Evolutionary conservation across 2,113 vertebrate genomes (phyloP).

Genomic region (Pygathrix nemaeus): DNA sequence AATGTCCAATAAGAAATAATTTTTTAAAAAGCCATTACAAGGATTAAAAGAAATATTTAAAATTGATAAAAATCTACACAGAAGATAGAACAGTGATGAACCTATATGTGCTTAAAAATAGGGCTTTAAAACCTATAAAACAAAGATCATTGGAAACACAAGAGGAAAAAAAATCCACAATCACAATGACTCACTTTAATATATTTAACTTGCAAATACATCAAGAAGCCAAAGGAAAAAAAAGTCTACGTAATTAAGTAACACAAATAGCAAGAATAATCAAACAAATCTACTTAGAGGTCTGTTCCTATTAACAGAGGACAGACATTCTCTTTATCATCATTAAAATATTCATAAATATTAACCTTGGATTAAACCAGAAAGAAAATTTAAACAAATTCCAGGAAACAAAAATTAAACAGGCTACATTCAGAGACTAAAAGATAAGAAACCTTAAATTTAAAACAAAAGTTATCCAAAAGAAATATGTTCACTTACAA

Average conservation of each 20-base stretch:
- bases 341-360: not conserved
- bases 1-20: not conserved
- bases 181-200: not conserved
- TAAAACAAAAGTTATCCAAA: not conserved
- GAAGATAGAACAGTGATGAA: not conserved
- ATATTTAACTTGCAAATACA: not conserved
- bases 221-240: not conserved
- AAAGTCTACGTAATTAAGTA: not conserved
- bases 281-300: not conserved
- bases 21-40: not conserved
- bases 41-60: not conserved
- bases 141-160: not conserved
- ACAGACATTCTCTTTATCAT: not conserved
- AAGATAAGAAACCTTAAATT: not conserved
- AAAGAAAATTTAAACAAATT: slow-evolving; percentile 3
- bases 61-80: not conserved
- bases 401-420: not conserved
- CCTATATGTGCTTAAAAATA: not conserved
- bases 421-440: not conserved
- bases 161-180: not conserved
- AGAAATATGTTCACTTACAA: not conserved
- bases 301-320: not conserved
- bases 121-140: not conserved
- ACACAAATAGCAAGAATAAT: not conserved
- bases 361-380: not conserved